Evolutionary conservation across 2,888 invertebrate species (phyloP).

Genomic region (Cephus spinipes): DNA sequence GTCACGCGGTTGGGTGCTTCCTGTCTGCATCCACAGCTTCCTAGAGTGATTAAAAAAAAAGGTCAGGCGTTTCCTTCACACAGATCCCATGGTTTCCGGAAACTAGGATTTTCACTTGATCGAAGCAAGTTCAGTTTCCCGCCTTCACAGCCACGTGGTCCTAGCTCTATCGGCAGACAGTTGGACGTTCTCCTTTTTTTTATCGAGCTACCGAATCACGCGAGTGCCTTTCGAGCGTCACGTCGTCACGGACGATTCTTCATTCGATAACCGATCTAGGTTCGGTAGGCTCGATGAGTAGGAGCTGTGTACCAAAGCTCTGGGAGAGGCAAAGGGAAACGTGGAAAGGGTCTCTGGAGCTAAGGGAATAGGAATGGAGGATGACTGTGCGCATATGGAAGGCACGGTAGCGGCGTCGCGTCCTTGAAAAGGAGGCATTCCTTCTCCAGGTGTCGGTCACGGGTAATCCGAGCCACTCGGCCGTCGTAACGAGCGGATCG

Average conservation of each 20-base stretch:
- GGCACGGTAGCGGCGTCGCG: constrained; percentile 33
- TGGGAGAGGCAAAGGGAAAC: not conserved
- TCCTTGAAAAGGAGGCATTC: constrained; percentile 51
- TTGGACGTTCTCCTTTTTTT: not conserved
- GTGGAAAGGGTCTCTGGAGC: not conserved
- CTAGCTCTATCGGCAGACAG: not conserved
- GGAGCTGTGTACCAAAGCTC: not conserved
- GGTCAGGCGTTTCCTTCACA: not conserved
- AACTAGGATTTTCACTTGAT: not conserved
- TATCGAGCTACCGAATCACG: not conserved
- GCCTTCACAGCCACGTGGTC: not conserved
- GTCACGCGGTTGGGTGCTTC: not conserved
- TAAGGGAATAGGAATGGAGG: constrained; percentile 29
- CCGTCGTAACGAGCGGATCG: constrained; percentile 57
- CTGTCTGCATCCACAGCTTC: not conserved
- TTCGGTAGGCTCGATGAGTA: not conserved
- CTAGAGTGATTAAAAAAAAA: not conserved
- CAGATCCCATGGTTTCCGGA: not conserved
- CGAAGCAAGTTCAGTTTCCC: not conserved
- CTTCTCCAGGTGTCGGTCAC: constrained; percentile 60
- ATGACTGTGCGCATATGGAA: constrained; percentile 52
- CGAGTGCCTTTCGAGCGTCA: not conserved
- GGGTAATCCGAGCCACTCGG: constrained; percentile 55
- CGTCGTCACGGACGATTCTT: not conserved
- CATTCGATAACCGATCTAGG: not conserved